Evolutionary conservation across 2,113 vertebrate genomes (phyloP), one percentile per base, ranked within the genome.

Genomic region (Microcebus jonahi): DNA sequence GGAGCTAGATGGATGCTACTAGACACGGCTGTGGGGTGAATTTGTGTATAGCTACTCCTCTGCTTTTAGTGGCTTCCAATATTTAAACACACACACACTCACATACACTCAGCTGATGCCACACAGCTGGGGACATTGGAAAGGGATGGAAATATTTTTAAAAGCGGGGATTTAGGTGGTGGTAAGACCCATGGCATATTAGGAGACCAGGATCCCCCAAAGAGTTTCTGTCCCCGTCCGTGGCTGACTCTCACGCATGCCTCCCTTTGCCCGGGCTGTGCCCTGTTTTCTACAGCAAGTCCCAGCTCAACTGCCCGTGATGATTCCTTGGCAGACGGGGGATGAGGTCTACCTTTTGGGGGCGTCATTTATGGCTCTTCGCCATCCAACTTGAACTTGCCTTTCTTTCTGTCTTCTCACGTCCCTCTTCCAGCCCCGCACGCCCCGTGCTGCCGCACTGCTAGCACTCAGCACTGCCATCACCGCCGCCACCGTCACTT

Each of bases 401-500:
- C 87, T 76, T 73, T 91, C 34, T 39, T 45, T 70, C 7, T 79
- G 29, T 42, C 42, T 84, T 70, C 57, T 80, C 7, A 45, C 18
- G 17, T 71, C 20, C 57, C 18, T 55, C 42, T 77, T 36, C 11
- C 42, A 42, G 14, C 13, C 34, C 10, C 36, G 25, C 67, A 65
- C 48, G 13, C 6, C 20, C 21, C 31, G 21, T 34, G 8, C 18
- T 29, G 68, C 23, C 45, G 15, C 2, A 0, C 20, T 12, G 53
- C 31, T 23, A 31, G 10, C 2, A 13, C 39, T 14, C 73, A 4
- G 3, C 5, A 29, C 3, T 15, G 14, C 45, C 73, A 42, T 14
- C 4, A 0, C 2, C 1, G 0, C 6, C 76, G 21, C 48, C 20
- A 17, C 27, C 11, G 17, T 11, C 25, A 0, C 31, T 27, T 45